Base-by-base conservation (phyloP, 2,797 vertebrate genomes). In the Coreius guichenoti region DNA sequence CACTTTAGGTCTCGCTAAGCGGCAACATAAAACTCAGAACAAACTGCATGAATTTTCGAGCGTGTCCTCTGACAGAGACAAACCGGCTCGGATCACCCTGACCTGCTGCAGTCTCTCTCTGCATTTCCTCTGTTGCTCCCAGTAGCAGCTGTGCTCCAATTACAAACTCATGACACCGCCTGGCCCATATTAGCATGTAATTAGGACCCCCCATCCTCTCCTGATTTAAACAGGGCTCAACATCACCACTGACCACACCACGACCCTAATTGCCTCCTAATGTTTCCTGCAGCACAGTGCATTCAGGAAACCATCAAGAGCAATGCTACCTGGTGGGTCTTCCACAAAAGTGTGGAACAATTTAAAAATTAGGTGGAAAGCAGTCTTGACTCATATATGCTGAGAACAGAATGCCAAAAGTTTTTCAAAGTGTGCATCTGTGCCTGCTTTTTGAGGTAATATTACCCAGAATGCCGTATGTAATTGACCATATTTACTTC, bases 61-160 rank as follows among this genome's bases (percentile, higher is more conserved):
- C 87, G 82, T 86, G 88, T 87, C 69, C 90, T 90, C 87, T 89
- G 87, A 92, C 76, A 67, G 90, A 93, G 87, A 86, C 87, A 91
- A 86, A 86, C 90, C 91, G 91, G 90, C 92, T 92, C 91, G 87
- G 91, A 93, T 93, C 91, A 86, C 84, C 14, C 68, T 93, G 93
- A 95, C 94, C 93, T 92, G 86, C 92, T 93, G 85, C 90, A 90
- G 84, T 77, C 75, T 85, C 75, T 80, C 84, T 58, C 80, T 65
- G 51, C 81, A 91, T 90, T 75, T 68, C 90, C 91, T 92, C 93
- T 90, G 86, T 91, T 21, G 84, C 94, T 96, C 95, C 95, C 95
- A 86, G 93, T 94, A 95, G 95, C 95, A 96, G 95, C 95, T 96
- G 95, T 94, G 94, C 93, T 94, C 95, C 95, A 96, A 95, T 96